Evolutionary conservation across 2,113 vertebrate genomes (phyloP).

Genomic region (Lasiurus cinereus): DNA sequence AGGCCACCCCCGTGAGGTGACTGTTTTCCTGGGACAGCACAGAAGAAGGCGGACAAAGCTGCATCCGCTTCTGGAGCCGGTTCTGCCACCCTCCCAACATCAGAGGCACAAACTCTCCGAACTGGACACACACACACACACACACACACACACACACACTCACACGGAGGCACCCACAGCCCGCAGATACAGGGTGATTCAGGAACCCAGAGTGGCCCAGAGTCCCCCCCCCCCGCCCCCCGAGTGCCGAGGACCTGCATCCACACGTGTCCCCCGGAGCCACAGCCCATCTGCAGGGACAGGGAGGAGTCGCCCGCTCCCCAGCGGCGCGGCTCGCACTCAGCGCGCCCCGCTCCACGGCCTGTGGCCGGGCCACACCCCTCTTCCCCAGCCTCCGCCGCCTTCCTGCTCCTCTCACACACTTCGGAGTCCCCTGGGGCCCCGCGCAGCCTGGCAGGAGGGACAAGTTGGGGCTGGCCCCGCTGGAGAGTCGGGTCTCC

Average conservation of each 20-base stretch:
- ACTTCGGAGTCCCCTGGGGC: constrained; percentile 73
- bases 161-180: background rate
- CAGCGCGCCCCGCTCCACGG: constrained; percentile 59
- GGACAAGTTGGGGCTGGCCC: constrained; percentile 76
- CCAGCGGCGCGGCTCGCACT: background rate
- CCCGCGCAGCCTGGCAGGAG: constrained; percentile 59
- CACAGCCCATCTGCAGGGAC: constrained; percentile 35
- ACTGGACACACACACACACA: constrained; percentile 2
- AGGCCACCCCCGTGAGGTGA: constrained; percentile 59
- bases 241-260: constrained; percentile 33
- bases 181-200: constrained; percentile 43
- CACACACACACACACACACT: constrained; percentile 12
- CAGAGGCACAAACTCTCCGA: constrained; percentile 67
- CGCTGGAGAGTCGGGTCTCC: constrained; percentile 39
- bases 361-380: constrained; percentile 82
- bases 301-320: constrained; percentile 5
- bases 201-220: background rate
- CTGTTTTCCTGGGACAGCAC: constrained; percentile 68
- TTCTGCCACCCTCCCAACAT: constrained; percentile 61
- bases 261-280: constrained; percentile 12
- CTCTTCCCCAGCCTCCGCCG: constrained; percentile 59
- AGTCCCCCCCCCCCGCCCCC: too few relatives aligned
- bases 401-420: constrained; percentile 69
- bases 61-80: constrained; percentile 51
- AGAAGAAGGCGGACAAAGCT: constrained; percentile 22